A percentile compares a stretch with the other conserved stretches of the same genome.
These are phyloP conservation scores for Catocala fraxini DNA, from an alignment of 2,888 invertebrate genomes.

Conservation along the genomic window DNA sequence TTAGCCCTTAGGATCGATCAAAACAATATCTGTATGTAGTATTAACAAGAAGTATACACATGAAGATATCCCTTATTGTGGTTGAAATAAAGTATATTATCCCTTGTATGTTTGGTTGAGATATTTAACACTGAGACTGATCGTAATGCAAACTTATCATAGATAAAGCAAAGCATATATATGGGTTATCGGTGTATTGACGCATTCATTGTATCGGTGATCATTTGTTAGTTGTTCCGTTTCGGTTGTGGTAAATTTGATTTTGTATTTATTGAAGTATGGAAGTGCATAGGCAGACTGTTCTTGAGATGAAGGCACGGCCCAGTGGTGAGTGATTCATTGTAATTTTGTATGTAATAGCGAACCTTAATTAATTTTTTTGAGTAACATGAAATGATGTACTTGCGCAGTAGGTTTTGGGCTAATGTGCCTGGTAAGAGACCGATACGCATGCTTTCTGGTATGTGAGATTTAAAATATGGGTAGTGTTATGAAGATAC, in stretches of 20 bases:
- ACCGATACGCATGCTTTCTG: no score
- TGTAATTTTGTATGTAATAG: not conserved
- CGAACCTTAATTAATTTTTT: no score
- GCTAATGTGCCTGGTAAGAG: no score
- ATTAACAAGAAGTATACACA: not conserved
- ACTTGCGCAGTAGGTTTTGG: no score
- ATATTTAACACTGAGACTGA: slow-evolving; percentile 4
- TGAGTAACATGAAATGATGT: no score
- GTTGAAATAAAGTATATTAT: not conserved
- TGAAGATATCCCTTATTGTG: not conserved
- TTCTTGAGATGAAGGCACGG: slow-evolving; percentile 67
- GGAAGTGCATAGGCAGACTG: slow-evolving; percentile 52
- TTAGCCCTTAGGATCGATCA: no score
- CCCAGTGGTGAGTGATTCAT: slow-evolving; percentile 41
- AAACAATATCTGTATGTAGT: not conserved
- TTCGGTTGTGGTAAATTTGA: slow-evolving; percentile 4
- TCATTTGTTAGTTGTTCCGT: slow-evolving; percentile 24
- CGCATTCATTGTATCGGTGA: slow-evolving; percentile 73
- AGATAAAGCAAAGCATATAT: slow-evolving; percentile 63
- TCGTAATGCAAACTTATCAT: slow-evolving; percentile 61
- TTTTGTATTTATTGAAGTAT: slow-evolving; percentile 44
- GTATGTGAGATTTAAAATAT: no score
- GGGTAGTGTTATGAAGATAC: no score
- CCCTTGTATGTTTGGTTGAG: not conserved
- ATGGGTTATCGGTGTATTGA: slow-evolving; percentile 74